phyloP scores from a whole-genome alignment of 2,113 vertebrate genomes.

The Aviceda subcristata region DNA sequence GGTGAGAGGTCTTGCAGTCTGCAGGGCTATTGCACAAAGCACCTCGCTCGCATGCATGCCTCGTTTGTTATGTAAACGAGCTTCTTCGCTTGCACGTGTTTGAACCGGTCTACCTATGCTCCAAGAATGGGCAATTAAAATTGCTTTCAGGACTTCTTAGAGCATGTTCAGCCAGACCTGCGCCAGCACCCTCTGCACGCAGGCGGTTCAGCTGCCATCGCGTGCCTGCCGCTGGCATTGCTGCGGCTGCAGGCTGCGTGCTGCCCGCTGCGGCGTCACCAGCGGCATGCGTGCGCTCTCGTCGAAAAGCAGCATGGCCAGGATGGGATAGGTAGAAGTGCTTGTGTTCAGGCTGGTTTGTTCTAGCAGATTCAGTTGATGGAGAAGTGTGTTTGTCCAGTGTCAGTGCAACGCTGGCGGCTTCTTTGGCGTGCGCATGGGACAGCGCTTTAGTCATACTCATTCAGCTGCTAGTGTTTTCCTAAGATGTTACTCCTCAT shows the following conservation, averaged over 20 bases:
- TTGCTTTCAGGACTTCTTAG: not conserved
- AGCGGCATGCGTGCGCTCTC: rapidly evolving
- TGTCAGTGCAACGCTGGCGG: not conserved
- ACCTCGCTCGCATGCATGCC: not conserved
- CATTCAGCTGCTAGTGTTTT: not conserved
- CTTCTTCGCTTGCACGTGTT: not conserved
- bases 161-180: not conserved
- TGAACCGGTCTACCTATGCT: not conserved
- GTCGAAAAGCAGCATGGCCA: not conserved
- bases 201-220: rapidly evolving
- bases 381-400: not conserved
- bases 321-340: too few relatives aligned
- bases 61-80: not conserved
- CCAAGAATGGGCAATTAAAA: not conserved
- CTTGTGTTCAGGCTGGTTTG: not conserved
- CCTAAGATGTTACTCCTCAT: not conserved
- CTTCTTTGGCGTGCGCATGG: rapidly evolving
- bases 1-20: not conserved
- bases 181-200: rapidly evolving
- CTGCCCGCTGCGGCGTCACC: rapidly evolving
- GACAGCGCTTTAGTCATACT: not conserved
- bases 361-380: not conserved
- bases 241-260: rapidly evolving
- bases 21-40: not conserved
- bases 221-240: rapidly evolving